phyloP scores from a whole-genome alignment of 2,113 vertebrate species.

The Copsychus sechellarum region DNA sequence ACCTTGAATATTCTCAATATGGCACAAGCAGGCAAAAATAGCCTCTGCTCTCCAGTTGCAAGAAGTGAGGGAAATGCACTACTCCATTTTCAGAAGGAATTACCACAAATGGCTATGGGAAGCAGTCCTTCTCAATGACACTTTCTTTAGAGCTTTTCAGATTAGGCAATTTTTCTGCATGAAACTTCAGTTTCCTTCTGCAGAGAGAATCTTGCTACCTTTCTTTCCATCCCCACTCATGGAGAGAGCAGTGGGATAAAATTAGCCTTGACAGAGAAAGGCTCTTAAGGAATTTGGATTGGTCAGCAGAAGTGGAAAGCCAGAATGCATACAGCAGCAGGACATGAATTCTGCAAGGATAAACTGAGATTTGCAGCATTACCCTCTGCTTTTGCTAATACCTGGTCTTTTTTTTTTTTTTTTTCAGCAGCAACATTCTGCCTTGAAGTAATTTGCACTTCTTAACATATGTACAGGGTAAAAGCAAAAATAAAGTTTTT shows the following conservation, averaged over 20 bases:
- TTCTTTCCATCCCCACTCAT: neutral
- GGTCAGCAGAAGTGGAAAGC: constrained; percentile 18
- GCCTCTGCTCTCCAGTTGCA: neutral
- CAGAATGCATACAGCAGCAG: neutral
- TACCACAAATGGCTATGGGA: neutral
- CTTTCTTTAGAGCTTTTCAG: neutral
- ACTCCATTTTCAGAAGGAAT: neutral
- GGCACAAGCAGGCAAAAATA: neutral
- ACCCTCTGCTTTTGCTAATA: neutral
- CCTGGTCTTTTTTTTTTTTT: neutral
- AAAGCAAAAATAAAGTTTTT: neutral
- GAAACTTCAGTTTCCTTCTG: neutral
- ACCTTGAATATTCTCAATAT: neutral
- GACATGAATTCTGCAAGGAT: constrained; percentile 5
- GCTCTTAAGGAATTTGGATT: neutral
- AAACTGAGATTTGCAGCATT: constrained; percentile 12
- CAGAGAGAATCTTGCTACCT: neutral
- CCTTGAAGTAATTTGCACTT: neutral
- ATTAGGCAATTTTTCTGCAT: neutral
- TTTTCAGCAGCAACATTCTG: neutral
- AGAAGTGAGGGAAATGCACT: neutral
- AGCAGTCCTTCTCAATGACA: neutral
- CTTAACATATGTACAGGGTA: neutral
- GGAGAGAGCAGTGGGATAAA: neutral
- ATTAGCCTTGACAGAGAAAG: neutral